These are phyloP conservation scores for Margaritifera margaritifera DNA, from an alignment of 2,888 invertebrate genomes.

Conservation along the genomic window DNA sequence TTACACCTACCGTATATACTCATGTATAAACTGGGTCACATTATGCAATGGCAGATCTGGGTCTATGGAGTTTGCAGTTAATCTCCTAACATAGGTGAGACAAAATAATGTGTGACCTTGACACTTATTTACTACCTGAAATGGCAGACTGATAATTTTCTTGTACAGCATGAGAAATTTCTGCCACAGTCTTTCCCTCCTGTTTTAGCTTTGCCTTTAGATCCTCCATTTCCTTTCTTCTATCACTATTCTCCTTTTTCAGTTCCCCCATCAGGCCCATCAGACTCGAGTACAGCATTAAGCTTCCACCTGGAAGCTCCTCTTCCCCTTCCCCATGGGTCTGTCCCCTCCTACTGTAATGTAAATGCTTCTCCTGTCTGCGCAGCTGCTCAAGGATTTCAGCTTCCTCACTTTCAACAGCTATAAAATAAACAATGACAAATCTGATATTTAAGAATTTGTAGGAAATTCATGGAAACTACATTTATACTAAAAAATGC, in stretches of 20 bases:
- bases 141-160: slow-evolving; percentile 40
- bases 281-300: slow-evolving; percentile 44
- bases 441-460: background rate
- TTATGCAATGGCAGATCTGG: no score
- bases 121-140: slow-evolving; percentile 28
- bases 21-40: no score
- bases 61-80: no score
- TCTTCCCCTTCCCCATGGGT: slow-evolving; percentile 28
- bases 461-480: no score
- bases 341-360: slow-evolving; percentile 31
- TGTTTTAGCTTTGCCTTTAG: slow-evolving; percentile 34
- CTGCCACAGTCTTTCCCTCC: slow-evolving; percentile 43
- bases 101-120: no score
- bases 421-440: slow-evolving; percentile 23
- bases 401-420: slow-evolving; percentile 52
- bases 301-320: slow-evolving; percentile 45
- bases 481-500: no score
- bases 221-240: slow-evolving; percentile 43
- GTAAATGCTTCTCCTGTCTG: slow-evolving; percentile 42
- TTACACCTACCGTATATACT: no score
- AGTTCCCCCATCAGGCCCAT: slow-evolving; percentile 58
- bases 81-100: no score
- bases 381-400: slow-evolving; percentile 49
- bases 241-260: slow-evolving; percentile 35
- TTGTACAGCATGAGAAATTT: slow-evolving; percentile 37